Percentiles rank a stretch among this genome's conserved stretches.
These are phyloP conservation scores for Ptilonorhynchus violaceus DNA, from an alignment of 2,113 vertebrate genomes.

Conservation along the genomic window DNA sequence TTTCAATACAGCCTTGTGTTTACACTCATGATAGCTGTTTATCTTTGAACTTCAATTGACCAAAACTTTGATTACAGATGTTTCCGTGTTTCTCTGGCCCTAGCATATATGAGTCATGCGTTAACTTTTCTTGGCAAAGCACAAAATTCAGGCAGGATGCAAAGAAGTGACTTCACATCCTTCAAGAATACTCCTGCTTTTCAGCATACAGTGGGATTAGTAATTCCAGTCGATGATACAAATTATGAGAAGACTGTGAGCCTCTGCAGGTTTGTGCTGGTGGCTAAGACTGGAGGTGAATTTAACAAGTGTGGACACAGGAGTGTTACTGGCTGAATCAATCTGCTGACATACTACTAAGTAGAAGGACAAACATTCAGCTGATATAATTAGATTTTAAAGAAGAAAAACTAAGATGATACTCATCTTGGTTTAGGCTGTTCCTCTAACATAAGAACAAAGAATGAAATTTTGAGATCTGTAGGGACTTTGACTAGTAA, in stretches of 20 bases:
- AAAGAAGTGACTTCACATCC: not conserved
- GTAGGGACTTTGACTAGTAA: not conserved
- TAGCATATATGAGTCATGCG: not conserved
- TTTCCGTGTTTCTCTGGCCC: not conserved
- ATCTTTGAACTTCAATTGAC: not conserved
- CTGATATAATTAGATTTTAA: not conserved
- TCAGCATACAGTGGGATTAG: not conserved
- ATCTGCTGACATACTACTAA: not conserved
- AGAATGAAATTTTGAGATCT: not conserved
- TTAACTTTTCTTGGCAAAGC: not conserved
- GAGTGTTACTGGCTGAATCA: not conserved
- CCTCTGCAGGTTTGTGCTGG: not conserved
- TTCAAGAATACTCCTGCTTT: not conserved
- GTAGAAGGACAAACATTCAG: not conserved
- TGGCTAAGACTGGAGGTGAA: not conserved
- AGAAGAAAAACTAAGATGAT: not conserved
- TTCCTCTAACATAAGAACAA: not conserved
- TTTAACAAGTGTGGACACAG: not conserved
- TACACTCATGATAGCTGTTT: not conserved
- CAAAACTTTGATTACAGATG: not conserved
- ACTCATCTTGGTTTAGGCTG: not conserved
- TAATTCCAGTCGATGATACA: not conserved
- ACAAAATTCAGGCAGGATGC: not conserved
- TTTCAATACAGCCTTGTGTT: not conserved
- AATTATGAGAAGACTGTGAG: not conserved